Evolutionary conservation across 2,113 vertebrate genomes (phyloP), one percentile per base, ranked within the genome.

Genomic region (Psittacus erithacus): DNA sequence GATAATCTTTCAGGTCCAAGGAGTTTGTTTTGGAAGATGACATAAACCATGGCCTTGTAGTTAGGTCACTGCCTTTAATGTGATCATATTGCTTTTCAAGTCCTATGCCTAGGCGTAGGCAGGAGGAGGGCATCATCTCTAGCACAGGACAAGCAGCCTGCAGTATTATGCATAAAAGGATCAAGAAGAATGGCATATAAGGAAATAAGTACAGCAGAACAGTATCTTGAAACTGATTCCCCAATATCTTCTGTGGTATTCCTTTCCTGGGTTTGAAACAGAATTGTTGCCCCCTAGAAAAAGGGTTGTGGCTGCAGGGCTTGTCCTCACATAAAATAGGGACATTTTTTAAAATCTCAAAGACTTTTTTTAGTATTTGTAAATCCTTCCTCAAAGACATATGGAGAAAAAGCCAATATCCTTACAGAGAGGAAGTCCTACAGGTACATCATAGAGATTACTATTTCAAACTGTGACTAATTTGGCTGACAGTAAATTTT

Each of bases 291-390:
- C 8, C 8, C 4, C 31, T 49, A 60, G 35, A 43, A 47, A 55
- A n/a, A 33, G 2, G 12, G n/a, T 1, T 7, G 3, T 16, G 28
- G 2, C 9, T 13, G 6, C 5, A 9, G 31, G 1, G 24, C 64
- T 47, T 81, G n/a, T 52, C 41, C 31, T 70, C 23, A 43, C 2
- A 4, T 13, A 53, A 14, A 81, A 76, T 6, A 27, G 10, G 39
- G 19, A 25, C 13, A 20, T 71, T 29, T 88, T 85, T 85, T 53
- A 5, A 39, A 53, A 78, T 47, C 31, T 53, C 29, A 63, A 49
- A 68, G 14, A 50, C 13, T 69, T 76, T n/a, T 71, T 16, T n/a
- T 53, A 62, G 8, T 28, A 64, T 84, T 88, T 47, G 3, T 22
- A 52, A 77, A 47, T 47, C 22, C 59, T 62, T 49, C 65, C 33